Evolutionary conservation across 2,888 invertebrate genomes (phyloP), one percentile per base, ranked within the genome.

Genomic region (Nineta flava): DNA sequence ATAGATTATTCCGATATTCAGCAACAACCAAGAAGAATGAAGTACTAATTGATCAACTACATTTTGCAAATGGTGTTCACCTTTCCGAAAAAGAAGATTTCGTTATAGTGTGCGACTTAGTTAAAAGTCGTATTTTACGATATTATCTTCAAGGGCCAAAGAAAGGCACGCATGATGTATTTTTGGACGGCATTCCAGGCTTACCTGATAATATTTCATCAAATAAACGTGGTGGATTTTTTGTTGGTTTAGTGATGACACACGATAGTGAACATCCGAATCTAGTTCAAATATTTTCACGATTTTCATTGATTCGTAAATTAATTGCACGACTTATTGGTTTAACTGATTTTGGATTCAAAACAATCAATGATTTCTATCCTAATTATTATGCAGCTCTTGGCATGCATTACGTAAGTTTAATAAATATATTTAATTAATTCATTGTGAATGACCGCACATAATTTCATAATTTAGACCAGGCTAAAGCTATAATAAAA

Each of bases 51-150:
- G 77, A 84, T 53, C 74, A 83, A 45, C 60, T 97, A 1, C 79
- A 77, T 65, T 93, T 95, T 66, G 75, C 95, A 0, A 99, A 97
- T 66, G 96, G 96, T 13, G 65, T 97, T 19, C 79, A 75, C 47
- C 60, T 96, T 0, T 86, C 90, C 12, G 77, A 81, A 5, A 82
- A 90, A 59, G 83, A 87, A 62, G 80, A 86, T 52, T 90, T 84
- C 59, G 62, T 96, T 3, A 65, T 97, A 21, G 78, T 94, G 1
- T 67, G 79, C 2, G 96, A 96, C 67, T 79, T 83, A 0, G 61
- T 65, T 3, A 69, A 67, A 4, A 75, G 74, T 49, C 75, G 86
- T 54, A 67, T 95, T n/a, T 60, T 73, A 5, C 84, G 86, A 59
- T 87, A 87, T 63, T 74, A 87, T 61, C 62, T 96, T 9, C 81